phyloP scores from a whole-genome alignment of 2,797 vertebrate species.

The Parauchenoglanis punctatus region DNA sequence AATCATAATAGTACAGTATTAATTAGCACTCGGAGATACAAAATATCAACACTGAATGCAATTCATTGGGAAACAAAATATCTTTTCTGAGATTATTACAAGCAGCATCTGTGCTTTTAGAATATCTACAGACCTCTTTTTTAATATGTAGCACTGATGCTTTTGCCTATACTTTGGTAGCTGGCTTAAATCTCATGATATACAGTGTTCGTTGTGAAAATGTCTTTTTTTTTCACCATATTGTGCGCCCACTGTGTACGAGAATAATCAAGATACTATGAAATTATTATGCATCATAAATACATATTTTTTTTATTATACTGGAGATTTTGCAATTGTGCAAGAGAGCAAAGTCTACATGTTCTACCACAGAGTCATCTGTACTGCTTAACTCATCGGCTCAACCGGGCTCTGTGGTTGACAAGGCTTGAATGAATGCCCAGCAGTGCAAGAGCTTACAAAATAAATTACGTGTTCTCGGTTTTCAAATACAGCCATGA shows the following conservation, averaged over 20 bases:
- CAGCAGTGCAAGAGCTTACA: not conserved
- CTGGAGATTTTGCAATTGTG: not conserved
- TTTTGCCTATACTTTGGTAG: not conserved
- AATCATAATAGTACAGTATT: not conserved
- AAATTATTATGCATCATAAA: not conserved
- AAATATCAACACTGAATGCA: not conserved
- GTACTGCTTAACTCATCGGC: not conserved
- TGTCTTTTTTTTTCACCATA: not conserved
- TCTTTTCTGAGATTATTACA: not conserved
- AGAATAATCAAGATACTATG: not conserved
- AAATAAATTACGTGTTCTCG: not conserved
- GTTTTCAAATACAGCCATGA: constrained; percentile 22
- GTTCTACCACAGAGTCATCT: constrained; percentile 8
- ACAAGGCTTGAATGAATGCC: constrained; percentile 13
- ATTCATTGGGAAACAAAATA: not conserved
- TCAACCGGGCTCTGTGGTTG: constrained; percentile 20
- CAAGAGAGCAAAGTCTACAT: not conserved
- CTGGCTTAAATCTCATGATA: not conserved
- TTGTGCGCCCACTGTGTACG: not conserved
- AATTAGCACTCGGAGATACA: not conserved
- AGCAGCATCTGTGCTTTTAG: not conserved
- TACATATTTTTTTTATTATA: not conserved
- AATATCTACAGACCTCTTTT: not conserved
- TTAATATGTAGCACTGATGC: not conserved
- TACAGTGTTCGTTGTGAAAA: not conserved